Percentiles rank a stretch among this genome's conserved stretches.
Evolutionary conservation across 1,140 invertebrate genomes (phyloP).

Genomic region (Pseudachorutes palmiensis): DNA sequence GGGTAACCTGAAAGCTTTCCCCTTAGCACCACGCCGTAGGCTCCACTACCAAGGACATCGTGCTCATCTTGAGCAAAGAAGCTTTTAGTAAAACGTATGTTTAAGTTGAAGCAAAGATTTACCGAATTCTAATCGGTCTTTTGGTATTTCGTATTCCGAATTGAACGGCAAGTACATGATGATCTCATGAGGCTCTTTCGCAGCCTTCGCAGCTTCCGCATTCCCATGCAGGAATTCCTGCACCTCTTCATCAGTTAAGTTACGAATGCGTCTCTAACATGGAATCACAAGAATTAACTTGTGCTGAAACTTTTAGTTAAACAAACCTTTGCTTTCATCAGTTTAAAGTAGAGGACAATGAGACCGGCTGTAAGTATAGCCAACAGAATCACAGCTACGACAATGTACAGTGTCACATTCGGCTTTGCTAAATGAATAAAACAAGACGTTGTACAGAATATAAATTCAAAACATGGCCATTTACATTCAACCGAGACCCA

Average conservation of each 20-base stretch:
- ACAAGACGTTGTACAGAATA: neutral
- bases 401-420: conserved; percentile 6
- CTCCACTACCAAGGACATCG: conserved; percentile 8
- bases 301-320: neutral
- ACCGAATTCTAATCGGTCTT: conserved; percentile 9
- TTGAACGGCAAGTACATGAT: conserved; percentile 11
- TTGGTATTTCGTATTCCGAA: conserved; percentile 11
- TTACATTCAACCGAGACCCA: neutral
- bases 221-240: conserved; percentile 7
- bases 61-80: conserved; percentile 14
- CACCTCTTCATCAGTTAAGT: conserved; percentile 14
- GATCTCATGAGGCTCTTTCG: conserved; percentile 10
- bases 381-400: neutral
- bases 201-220: conserved; percentile 5
- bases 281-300: neutral
- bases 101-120: neutral
- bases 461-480: neutral
- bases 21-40: conserved; percentile 8
- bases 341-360: conserved; percentile 10
- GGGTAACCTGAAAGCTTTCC: conserved; percentile 3
- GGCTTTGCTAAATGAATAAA: neutral
- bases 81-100: neutral
- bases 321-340: conserved; percentile 6
- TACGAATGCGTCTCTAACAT: conserved; percentile 9
- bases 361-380: neutral